Evolutionary conservation across 92 coral and sea anemone species (phyloP), one percentile per base, ranked within the genome.

Genomic region (Porites lobata): DNA sequence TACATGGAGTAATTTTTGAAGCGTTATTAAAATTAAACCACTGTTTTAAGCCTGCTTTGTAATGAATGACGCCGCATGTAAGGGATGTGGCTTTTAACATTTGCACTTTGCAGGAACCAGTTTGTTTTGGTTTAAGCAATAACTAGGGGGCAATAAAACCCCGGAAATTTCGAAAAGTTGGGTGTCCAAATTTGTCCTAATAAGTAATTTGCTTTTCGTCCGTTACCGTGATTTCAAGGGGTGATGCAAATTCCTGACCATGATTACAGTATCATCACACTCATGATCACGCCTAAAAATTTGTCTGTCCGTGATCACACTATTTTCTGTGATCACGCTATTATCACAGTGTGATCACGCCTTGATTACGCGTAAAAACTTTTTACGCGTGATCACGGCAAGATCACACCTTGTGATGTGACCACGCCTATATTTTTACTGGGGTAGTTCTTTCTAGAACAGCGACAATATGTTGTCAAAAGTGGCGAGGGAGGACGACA

Each of bases 301-400:
- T 61, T n/a, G 65, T 61, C 65, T 61, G 65, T 17, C 21, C 65
- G 15, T 61, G n/a, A 61, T 61, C 65, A 61, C 65, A 61, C 13
- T 61, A 61, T n/a, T 61, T 61, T 61, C 65, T 61, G 65, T 61
- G 65, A 61, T 61, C 65, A 61, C 21, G 65, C 65, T 61, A 61
- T 17, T 61, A 61, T 61, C 65, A 61, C 65, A 61, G 65, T 12
- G 65, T 61, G 65, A 61, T 61, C 65, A 61, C 65, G 65, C 19
- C 65, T 17, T 61, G 65, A 61, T 61, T 0, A 61, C 65, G 65
- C 65, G 18, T 61, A 61, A 61, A 61, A 61, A 11, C 3, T 4
- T 15, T 61, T n/a, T 61, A n/a, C 18, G 4, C 65, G 65, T 61
- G 65, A 61, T 61, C 65, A 61, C 65, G 17, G 17, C 17, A 61